Conservation (phyloP, 2,797 vertebrate genomes). For the Crocodylus rhombifer region DNA sequence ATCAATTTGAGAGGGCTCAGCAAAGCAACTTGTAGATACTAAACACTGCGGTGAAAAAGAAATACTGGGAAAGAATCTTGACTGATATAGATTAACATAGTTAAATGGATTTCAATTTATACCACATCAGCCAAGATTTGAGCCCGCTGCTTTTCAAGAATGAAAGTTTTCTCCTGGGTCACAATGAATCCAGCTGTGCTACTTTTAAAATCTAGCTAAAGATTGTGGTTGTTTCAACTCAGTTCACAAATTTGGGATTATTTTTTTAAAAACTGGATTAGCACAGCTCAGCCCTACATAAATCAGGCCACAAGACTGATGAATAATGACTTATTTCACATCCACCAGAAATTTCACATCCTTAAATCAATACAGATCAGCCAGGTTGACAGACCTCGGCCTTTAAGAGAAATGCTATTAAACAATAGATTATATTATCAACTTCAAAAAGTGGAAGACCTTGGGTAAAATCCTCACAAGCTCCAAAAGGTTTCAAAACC, state of each 20-base stretch:
- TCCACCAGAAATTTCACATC: constrained; percentile 66
- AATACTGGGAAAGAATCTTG: neutral
- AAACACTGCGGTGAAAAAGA: neutral
- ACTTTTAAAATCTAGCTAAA: neutral
- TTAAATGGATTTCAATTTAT: neutral
- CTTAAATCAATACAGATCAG: constrained; percentile 76
- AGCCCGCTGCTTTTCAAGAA: neutral
- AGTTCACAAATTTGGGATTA: neutral
- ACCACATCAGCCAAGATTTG: neutral
- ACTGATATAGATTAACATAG: neutral
- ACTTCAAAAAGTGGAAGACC: constrained; percentile 23
- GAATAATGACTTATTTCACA: constrained; percentile 75
- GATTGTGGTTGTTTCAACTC: neutral
- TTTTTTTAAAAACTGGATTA: constrained; percentile 2
- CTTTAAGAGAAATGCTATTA: constrained; percentile 43
- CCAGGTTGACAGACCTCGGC: constrained; percentile 70
- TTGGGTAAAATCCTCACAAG: neutral
- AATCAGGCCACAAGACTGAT: constrained; percentile 65
- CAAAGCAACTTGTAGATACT: too few species aligned
- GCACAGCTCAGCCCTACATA: neutral
- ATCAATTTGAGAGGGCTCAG: neutral
- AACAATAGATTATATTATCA: constrained; percentile 18
- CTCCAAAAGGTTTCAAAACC: neutral
- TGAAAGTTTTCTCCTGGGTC: accelerated
- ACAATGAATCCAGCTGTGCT: neutral